phyloP scores from a whole-genome alignment of 2,888 invertebrate species.

The Xestia rhomboidea region DNA sequence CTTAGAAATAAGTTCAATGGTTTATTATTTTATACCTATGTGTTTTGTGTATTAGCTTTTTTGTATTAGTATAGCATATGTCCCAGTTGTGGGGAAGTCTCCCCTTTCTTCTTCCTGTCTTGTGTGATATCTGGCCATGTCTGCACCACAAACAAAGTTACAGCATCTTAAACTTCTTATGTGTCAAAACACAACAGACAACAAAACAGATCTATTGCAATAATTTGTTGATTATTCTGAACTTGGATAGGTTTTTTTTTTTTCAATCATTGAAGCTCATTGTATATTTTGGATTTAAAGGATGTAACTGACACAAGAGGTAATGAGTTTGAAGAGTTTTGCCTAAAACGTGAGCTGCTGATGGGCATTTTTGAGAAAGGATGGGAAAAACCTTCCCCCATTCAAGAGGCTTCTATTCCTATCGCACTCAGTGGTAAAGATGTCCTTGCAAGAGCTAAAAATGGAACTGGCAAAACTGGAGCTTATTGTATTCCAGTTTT shows the following conservation, averaged over 20 bases:
- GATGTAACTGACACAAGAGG: constrained; percentile 99
- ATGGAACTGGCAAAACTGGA: constrained; percentile 99
- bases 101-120: neutral
- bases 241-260: neutral
- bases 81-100: neutral
- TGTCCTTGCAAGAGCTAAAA: constrained; percentile 99
- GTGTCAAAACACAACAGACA: too few relatives aligned
- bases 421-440: constrained; percentile 99
- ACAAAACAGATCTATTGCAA: neutral
- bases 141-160: neutral
- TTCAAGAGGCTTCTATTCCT: constrained; percentile 99
- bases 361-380: constrained; percentile 99
- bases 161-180: neutral
- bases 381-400: constrained; percentile 99
- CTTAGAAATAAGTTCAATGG: neutral
- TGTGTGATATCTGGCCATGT: neutral
- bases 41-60: neutral
- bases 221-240: neutral
- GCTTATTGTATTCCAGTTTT: constrained; percentile 99
- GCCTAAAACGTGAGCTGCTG: constrained; percentile 98
- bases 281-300: constrained; percentile 84
- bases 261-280: constrained; percentile 1
- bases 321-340: constrained; percentile 99
- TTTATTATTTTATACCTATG: neutral
- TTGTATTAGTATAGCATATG: neutral